Base-by-base conservation (phyloP, 2,888 invertebrate species). In the Periphyllus acericola region DNA sequence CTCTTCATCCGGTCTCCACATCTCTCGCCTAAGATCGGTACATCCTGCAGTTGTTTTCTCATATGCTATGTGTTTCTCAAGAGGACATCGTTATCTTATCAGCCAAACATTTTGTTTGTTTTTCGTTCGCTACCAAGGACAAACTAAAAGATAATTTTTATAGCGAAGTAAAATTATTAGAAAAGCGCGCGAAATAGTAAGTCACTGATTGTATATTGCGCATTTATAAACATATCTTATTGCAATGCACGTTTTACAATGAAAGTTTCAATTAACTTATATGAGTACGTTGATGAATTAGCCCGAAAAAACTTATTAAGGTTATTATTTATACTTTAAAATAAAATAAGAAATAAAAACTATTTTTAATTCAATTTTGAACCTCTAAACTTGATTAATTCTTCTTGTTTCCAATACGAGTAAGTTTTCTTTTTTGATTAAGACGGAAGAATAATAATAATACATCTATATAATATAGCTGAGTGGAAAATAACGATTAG, bases 21-120 rank as follows among this genome's bases (percentile, higher is more conserved):
- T 79, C 55, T 79, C 78, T 55, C 34, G 32, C 78, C 55, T 36
- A 25, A 34, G 34, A 66, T 32, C 34, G 60, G 60, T 8, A 36
- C 32, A 34, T 80, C 60, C 79, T 80, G 60, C 60, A 8, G 34
- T 80, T 36, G 60, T 80, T 80, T 80, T 80, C 79, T 80, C 79
- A 34, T 14, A 60, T n/a, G 34, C 25, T 60, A 36, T 36, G 25
- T 36, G 25, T 36, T 60, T 80, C 34, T 60, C 60, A 66, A 66
- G 17, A 60, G n/a, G 60, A 80, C 60, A 36, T 36, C 46, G 60
- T 60, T 60, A 36, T 60, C 36, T 14, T 11, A n/a, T 36, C 60
- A 19, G 25, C 55, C 21, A n/a, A 46, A 52, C 21, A 21, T 32
- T 52, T 52, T 32, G 46, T 21, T 52, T 29, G 52, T 32, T 52